These are phyloP conservation scores for Melanerpes formicivorus DNA, from an alignment of 2,113 vertebrate genomes.

Conservation along the genomic window DNA sequence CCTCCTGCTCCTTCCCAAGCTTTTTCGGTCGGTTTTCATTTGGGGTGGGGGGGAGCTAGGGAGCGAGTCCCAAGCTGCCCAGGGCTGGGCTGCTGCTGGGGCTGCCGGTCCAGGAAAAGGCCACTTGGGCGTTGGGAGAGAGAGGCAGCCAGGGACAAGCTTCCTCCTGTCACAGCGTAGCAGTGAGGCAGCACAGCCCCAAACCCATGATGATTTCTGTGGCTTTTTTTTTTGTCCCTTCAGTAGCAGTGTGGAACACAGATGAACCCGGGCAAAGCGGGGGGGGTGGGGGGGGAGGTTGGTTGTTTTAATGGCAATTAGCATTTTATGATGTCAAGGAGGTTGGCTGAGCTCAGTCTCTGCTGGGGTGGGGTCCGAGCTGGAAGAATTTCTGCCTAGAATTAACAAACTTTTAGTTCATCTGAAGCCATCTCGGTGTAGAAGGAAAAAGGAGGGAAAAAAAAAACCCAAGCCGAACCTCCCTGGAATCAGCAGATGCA, in stretches of 20 bases:
- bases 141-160: background rate
- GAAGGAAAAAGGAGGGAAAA: background rate
- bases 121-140: background rate
- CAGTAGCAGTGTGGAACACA: background rate
- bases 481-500: too few relatives aligned
- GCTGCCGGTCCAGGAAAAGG: background rate
- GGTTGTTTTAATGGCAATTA: background rate
- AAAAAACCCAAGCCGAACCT: too few relatives aligned
- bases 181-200: background rate
- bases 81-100: background rate
- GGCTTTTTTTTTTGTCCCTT: background rate
- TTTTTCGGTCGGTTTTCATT: background rate
- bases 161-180: conserved; percentile 15
- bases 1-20: conserved; percentile 29
- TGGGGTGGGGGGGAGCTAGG: background rate
- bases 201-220: background rate
- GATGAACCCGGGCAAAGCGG: background rate
- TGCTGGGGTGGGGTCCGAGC: background rate
- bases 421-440: background rate
- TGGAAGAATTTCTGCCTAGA: conserved; percentile 7
- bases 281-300: background rate
- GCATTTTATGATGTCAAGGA: background rate
- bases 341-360: background rate
- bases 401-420: conserved; percentile 54
- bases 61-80: background rate